Evolutionary conservation across 1,140 invertebrate species (phyloP).

Genomic region (Polypedilum pembai): DNA sequence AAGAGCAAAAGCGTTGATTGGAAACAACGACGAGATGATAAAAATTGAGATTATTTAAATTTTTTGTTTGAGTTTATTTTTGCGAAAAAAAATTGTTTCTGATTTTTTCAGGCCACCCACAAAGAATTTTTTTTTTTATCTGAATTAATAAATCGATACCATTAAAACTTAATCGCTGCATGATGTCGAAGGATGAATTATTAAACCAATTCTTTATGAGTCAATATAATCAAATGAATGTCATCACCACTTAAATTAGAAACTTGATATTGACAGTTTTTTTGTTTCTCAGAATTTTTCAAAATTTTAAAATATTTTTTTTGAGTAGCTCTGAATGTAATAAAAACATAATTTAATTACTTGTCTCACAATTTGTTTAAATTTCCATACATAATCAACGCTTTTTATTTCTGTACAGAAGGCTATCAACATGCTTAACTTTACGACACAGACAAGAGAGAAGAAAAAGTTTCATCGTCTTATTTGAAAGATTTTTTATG

Average conservation of each 20-base stretch:
- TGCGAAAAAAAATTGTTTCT: neutral
- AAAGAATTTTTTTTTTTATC: neutral
- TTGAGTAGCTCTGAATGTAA: neutral
- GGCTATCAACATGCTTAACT: neutral
- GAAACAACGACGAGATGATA: too few species aligned
- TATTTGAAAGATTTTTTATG: neutral
- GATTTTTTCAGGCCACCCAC: neutral
- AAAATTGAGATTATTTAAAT: too few species aligned
- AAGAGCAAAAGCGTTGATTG: neutral
- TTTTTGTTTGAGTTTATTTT: neutral
- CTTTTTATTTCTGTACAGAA: neutral
- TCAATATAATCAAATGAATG: neutral
- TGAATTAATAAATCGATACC: neutral
- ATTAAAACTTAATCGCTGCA: conserved; percentile 1
- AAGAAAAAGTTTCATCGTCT: neutral
- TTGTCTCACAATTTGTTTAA: conserved; percentile 3
- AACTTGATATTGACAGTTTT: conserved; percentile 5
- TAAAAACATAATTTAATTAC: conserved; percentile 2
- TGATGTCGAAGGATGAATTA: neutral
- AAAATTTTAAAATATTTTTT: too few species aligned
- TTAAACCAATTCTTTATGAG: conserved; percentile 5
- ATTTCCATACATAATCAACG: neutral
- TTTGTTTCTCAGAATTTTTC: neutral
- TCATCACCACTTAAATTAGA: conserved; percentile 1
- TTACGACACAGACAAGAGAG: neutral